These are phyloP conservation scores for Sporophila hypoxantha DNA, from an alignment of 2,113 vertebrate genomes.

Conservation along the genomic window DNA sequence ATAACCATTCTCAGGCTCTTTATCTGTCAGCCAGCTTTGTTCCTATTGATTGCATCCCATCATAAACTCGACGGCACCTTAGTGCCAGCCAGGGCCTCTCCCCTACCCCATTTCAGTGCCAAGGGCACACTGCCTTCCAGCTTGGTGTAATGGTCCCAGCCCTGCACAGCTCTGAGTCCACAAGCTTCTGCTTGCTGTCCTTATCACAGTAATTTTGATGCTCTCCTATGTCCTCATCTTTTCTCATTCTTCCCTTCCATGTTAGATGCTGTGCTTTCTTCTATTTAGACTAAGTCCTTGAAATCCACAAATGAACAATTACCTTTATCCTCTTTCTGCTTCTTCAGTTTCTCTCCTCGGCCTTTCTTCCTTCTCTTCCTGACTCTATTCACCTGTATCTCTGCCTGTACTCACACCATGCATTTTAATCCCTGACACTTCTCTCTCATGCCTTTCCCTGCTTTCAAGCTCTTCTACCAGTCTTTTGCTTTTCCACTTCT, in stretches of 20 bases:
- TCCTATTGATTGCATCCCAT: neutral
- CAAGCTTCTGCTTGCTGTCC: neutral
- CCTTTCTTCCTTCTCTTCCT: neutral
- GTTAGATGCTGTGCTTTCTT: neutral
- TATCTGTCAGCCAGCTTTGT: neutral
- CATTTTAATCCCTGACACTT: neutral
- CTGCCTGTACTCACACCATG: neutral
- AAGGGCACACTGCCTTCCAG: rapidly evolving
- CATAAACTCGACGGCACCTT: neutral
- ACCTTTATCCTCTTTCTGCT: neutral
- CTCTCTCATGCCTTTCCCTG: neutral
- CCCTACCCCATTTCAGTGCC: neutral
- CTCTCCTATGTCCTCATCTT: neutral
- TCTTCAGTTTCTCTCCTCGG: neutral
- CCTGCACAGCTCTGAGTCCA: neutral
- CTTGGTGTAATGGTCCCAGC: neutral
- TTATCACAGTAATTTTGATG: neutral
- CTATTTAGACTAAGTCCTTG: neutral
- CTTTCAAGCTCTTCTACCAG: neutral
- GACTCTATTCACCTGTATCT: neutral
- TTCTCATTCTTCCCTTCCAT: neutral
- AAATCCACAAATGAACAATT: neutral
- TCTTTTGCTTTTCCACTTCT: neutral
- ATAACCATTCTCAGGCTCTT: neutral
- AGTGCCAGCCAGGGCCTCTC: neutral